Percentiles rank a stretch among this genome's conserved stretches.
Evolutionary conservation across 2,888 invertebrate genomes (phyloP).

Genomic region (Napeogenes sylphis): DNA sequence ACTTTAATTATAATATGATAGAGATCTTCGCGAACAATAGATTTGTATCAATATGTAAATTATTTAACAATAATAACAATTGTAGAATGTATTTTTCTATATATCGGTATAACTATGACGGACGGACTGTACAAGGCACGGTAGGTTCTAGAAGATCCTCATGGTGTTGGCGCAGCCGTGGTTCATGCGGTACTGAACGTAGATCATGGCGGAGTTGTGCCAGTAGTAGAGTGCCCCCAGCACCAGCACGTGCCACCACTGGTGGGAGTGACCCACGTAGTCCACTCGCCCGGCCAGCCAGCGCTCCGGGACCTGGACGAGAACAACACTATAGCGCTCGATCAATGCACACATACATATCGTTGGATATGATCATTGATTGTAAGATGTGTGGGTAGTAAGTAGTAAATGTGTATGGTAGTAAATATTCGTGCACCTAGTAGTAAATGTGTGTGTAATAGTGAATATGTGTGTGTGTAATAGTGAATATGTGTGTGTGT

Average conservation of each 20-base stretch:
- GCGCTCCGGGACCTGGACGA: constrained; percentile 86
- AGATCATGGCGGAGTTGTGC: constrained; percentile 92
- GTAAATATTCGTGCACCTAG: too few species aligned
- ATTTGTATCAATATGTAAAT: too few species aligned
- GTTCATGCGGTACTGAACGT: constrained; percentile 87
- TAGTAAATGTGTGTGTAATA: too few species aligned
- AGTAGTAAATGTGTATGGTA: too few species aligned
- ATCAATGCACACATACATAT: too few species aligned
- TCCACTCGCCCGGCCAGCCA: constrained; percentile 92
- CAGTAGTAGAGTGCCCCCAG: constrained; percentile 94
- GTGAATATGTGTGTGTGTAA: too few species aligned
- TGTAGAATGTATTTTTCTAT: too few species aligned
- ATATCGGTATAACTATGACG: too few species aligned
- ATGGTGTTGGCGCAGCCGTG: constrained; percentile 85
- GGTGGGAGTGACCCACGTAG: constrained; percentile 95
- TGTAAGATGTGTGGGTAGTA: too few species aligned
- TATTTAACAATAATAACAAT: too few species aligned
- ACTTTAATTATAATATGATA: neutral
- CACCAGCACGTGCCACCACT: constrained; percentile 97
- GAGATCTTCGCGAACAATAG: constrained; percentile 6
- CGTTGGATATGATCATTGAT: too few species aligned
- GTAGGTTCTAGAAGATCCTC: constrained; percentile 72
- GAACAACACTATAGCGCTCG: neutral
- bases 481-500: too few species aligned
- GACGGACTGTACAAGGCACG: neutral